Base-by-base conservation (phyloP, 2,113 vertebrate genomes). In the Scortum barcoo region DNA sequence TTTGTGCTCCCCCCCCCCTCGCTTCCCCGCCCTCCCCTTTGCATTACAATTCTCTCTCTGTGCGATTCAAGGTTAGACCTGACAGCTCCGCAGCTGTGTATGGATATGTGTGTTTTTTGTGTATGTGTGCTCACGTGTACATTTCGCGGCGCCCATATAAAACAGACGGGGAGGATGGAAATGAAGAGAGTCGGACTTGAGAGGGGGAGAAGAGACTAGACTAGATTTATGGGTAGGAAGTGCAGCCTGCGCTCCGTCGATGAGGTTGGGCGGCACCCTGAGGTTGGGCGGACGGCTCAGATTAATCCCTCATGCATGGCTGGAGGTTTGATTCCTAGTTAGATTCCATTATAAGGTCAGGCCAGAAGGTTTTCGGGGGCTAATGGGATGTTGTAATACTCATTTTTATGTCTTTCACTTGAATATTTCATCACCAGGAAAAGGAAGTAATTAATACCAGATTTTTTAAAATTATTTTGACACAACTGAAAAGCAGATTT, bases 31-130 rank as follows among this genome's bases (percentile, higher is more conserved):
- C 69, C 74, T 69, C 54, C 76, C 40, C 66, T 71, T 76, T 75
- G 83, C 89, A 88, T 92, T 91, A 88, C 86, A 87, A 89, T 90
- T 86, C 88, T 75, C 42, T 82, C 81, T 77, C 53, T 28, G 89
- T 50, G 19, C 63, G 67, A 90, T 73, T 91, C 90, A 92, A 92
- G 90, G 91, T 91, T 88, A 89, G 82, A 89, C 67, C 87, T 86
- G 91, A 90, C 91, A 89, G 89, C 80, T 76, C 89, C 76, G 86
- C 86, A 88, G 73, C 84, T 69, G 83, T 70, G 76, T 74, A 53
- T 57, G 66, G 33, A 63, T 75, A 46, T 69, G 69, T 70, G 80
- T 65, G 87, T 69, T 40, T 40, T 77, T 33, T 67, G 22, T 58
- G 72, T 58, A 67, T 56, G 69, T 81, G 77, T 20, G 85, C 73